These are phyloP conservation scores for Pseudobourletiella spinata DNA, from an alignment of 1,140 invertebrate genomes.

Conservation along the genomic window DNA sequence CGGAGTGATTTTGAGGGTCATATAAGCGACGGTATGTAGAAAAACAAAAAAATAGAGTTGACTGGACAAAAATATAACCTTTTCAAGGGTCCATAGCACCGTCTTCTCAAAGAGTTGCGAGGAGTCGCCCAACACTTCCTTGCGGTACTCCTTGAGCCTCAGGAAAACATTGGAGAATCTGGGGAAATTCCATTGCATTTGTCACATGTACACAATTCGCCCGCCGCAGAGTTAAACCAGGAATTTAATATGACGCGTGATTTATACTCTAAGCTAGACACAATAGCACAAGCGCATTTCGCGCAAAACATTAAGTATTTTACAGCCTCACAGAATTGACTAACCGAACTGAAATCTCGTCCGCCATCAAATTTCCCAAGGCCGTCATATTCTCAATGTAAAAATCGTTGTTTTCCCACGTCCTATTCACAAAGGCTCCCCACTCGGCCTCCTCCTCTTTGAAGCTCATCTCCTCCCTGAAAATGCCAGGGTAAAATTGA, in stretches of 20 bases:
- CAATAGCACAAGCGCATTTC: not conserved
- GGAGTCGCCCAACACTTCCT: constrained; percentile 17
- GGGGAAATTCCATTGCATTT: not conserved
- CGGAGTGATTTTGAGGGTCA: too few species aligned
- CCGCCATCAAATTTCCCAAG: constrained; percentile 56
- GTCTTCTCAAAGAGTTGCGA: constrained; percentile 25
- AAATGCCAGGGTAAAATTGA: too few species aligned
- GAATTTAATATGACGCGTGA: too few species aligned
- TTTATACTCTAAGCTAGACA: too few species aligned
- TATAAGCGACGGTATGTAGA: too few species aligned
- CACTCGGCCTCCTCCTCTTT: constrained; percentile 62
- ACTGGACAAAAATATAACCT: constrained; percentile 10
- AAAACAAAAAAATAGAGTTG: too few species aligned
- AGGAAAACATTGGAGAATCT: constrained; percentile 25
- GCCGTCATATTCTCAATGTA: constrained; percentile 66
- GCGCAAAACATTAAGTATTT: not conserved
- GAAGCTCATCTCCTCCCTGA: constrained; percentile 56
- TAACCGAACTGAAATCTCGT: constrained; percentile 58
- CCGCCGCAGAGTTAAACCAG: not conserved
- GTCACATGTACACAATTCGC: not conserved
- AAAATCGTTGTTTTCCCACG: constrained; percentile 70
- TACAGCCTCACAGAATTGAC: not conserved
- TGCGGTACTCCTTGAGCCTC: constrained; percentile 6
- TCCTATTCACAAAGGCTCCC: constrained; percentile 58
- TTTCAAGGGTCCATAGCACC: constrained; percentile 24